Evolutionary conservation across 2,888 invertebrate genomes (phyloP).

Genomic region (Coenonympha arcania): DNA sequence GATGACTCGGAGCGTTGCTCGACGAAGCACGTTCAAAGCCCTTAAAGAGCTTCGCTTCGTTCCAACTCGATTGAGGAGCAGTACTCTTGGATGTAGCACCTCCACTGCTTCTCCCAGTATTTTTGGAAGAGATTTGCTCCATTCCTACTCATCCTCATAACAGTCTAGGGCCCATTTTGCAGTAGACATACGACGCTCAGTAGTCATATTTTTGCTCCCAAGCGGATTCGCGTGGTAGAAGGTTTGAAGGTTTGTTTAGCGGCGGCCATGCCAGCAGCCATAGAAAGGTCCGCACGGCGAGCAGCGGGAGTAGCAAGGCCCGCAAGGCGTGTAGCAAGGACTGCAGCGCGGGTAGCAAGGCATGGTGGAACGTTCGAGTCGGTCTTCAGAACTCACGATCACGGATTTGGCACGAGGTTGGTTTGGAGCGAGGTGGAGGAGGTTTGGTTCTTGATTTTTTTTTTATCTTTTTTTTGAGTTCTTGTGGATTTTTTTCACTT

Average conservation of each 20-base stretch:
- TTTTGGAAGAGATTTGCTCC: neutral
- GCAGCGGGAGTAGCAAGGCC: constrained; percentile 39
- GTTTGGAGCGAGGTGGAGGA: too few relatives aligned
- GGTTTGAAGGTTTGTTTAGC: too few relatives aligned
- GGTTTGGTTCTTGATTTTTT: too few relatives aligned
- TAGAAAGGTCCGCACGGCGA: constrained; percentile 37
- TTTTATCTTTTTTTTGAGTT: too few relatives aligned
- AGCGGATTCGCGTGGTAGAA: constrained; percentile 9
- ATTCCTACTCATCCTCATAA: neutral
- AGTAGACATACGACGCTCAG: too few relatives aligned
- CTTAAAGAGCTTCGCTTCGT: neutral
- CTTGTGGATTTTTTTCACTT: constrained; percentile 7
- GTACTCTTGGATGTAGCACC: neutral
- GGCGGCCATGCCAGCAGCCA: constrained; percentile 34
- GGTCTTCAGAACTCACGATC: neutral
- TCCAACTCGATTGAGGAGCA: constrained; percentile 11
- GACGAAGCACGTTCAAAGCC: neutral
- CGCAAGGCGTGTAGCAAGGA: constrained; percentile 37
- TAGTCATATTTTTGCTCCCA: too few relatives aligned
- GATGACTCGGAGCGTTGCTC: neutral
- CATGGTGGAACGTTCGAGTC: constrained; percentile 24
- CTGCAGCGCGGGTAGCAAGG: constrained; percentile 43
- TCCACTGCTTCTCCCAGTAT: too few relatives aligned
- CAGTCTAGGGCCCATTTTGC: too few relatives aligned
- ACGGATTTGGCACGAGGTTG: neutral